Base-by-base conservation (phyloP, 2,113 vertebrate species). In the Cettia cetti region DNA sequence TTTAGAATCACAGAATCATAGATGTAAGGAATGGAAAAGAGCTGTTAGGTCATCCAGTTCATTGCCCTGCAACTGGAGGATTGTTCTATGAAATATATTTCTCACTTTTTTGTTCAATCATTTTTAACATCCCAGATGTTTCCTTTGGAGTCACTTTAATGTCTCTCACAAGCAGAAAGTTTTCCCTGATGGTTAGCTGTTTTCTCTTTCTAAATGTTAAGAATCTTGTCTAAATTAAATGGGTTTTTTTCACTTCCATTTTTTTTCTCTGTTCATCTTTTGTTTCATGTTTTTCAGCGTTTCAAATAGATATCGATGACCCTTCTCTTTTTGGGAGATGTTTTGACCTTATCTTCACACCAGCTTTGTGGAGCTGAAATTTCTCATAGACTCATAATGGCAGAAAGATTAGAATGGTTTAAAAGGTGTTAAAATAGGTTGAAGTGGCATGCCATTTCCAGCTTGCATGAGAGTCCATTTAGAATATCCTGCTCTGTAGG, bases 1-100 rank as follows among this genome's bases (percentile, higher is more conserved):
- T 96, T 95, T 95, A 84, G 89, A 95, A 95, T 79, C 84, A 97
- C 30, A 96, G 56, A 88, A 70, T 90, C 40, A 42, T 33, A 70
- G 93, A 92, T 82, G 35, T 86, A 81, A 94, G 52, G 57, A 93
- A 93, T 86, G 69, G 72, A 86, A 92, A 83, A 95, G 37, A 92
- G 49, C 37, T 92, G 35, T 84, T 81, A 90, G 82, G 92, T 80
- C 85, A 92, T 69, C 20, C 49, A 84, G 72, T 86, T 96, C 69
- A 57, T 86, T 89, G 86, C 69, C 65, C 79, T 92, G 80, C 64
- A 89, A 84, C 86, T 92, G 45, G 70, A 88, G 54, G 50, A 80
- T 88, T 83, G 60, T 82, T 94, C 61, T 68, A 10, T 12, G 33
- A 53, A 84, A 42, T 75, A 31, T 33, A 74, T 84, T 92, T 84